phyloP scores from a whole-genome alignment of 2,113 vertebrate species.

The Genyomyrus donnyi region DNA sequence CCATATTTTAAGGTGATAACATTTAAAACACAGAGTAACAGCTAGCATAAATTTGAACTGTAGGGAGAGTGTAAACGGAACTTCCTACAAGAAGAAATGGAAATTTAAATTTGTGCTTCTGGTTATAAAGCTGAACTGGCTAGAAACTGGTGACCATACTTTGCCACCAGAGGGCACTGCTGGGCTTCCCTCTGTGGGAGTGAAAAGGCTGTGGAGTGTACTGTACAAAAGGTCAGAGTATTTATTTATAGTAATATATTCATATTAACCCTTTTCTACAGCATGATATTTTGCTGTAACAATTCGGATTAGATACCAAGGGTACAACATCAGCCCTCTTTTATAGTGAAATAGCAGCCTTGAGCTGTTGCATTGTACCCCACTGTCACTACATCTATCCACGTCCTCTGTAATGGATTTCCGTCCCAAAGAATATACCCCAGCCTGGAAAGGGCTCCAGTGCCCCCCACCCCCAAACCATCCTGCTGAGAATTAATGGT shows the following conservation, averaged over 20 bases:
- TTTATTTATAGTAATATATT: not conserved
- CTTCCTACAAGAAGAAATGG: not conserved
- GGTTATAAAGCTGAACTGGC: not conserved
- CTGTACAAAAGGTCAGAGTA: not conserved
- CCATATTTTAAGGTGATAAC: not conserved
- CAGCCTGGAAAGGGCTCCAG: not conserved
- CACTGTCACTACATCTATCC: not conserved
- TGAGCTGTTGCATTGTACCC: not conserved
- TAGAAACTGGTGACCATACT: not conserved
- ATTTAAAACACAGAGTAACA: not conserved
- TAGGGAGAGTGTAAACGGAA: not conserved
- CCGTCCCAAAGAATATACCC: not conserved
- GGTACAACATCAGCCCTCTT: not conserved
- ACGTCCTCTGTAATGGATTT: not conserved
- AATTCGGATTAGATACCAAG: not conserved
- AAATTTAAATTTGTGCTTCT: not conserved
- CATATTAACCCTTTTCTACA: not conserved
- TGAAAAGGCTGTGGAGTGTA: not conserved
- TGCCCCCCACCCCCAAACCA: not conserved
- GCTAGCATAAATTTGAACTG: not conserved
- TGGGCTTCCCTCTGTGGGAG: not conserved
- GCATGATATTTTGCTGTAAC: not conserved
- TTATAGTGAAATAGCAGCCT: not conserved
- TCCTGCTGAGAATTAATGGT: not conserved
- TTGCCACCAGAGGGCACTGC: not conserved